Evolutionary conservation across 2,888 invertebrate species (phyloP).

Genomic region (Thysanoteuthis rhombus): DNA sequence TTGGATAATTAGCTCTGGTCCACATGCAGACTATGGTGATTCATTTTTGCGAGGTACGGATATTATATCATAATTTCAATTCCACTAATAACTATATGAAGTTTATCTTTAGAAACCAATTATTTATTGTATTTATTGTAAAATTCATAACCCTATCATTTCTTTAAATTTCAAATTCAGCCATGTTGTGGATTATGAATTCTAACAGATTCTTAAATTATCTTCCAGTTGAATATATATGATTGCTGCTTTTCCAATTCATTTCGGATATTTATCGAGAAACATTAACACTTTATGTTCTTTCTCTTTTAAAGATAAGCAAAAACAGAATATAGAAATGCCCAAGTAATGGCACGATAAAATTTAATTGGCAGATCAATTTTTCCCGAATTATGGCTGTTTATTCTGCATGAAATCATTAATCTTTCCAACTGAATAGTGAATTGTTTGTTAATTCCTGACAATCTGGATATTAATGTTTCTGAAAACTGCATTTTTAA

Average conservation of each 20-base stretch:
- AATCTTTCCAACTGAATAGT: not conserved
- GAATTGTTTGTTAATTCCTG: not conserved
- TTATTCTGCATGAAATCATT: not conserved
- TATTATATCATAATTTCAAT: no score
- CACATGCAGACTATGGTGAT: no score
- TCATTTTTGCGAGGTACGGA: no score
- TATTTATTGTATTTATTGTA: no score
- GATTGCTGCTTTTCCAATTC: not conserved
- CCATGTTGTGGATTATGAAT: not conserved
- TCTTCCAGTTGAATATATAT: not conserved
- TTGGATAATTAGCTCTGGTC: no score
- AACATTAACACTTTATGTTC: not conserved
- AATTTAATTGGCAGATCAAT: not conserved
- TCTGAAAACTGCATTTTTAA: no score
- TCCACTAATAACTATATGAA: no score
- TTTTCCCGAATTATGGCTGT: not conserved
- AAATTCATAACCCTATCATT: no score
- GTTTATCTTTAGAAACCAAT: no score
- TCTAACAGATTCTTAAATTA: not conserved
- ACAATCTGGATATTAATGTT: no score
- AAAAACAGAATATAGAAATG: not conserved
- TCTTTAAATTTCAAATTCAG: not conserved
- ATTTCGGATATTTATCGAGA: not conserved
- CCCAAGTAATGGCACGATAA: not conserved
- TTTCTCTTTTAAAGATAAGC: not conserved